Percentiles rank a stretch among this genome's conserved stretches.
These are phyloP conservation scores for Dendronephthya gigantea DNA, from an alignment of 64 coral and sea anemone species.

Conservation along the genomic window DNA sequence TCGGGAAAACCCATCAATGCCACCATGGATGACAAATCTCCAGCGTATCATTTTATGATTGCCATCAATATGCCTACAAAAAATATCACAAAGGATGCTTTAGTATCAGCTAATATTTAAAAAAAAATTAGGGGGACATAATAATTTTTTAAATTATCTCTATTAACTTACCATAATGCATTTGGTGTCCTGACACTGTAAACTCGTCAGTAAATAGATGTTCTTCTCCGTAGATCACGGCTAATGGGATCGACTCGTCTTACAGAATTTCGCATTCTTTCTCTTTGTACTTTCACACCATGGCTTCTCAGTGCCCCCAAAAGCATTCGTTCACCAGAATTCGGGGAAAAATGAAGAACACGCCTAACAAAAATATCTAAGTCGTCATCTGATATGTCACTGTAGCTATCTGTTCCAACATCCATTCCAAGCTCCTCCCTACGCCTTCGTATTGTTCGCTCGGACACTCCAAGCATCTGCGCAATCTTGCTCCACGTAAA, in stretches of 20 bases:
- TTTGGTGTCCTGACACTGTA: neutral
- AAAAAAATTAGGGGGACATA: no score
- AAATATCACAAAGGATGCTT: no score
- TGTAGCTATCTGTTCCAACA: neutral
- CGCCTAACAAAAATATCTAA: conserved; percentile 11
- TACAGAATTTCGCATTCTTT: neutral
- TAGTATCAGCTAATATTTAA: no score
- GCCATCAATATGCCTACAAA: neutral
- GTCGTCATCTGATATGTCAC: neutral
- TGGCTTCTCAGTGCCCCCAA: neutral
- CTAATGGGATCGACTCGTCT: neutral
- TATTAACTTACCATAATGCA: neutral
- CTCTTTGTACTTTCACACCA: neutral
- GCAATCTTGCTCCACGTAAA: neutral
- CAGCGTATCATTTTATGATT: conserved; percentile 11
- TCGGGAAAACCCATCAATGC: neutral
- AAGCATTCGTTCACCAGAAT: conserved; percentile 10
- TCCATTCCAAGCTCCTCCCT: neutral
- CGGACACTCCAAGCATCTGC: neutral
- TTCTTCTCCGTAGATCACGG: neutral
- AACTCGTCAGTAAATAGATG: neutral
- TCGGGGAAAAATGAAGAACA: neutral
- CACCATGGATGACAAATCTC: neutral
- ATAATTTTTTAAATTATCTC: no score
- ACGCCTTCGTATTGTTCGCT: neutral